Evolutionary conservation across 2,888 invertebrate genomes (phyloP).

Genomic region (Noctua janthina): DNA sequence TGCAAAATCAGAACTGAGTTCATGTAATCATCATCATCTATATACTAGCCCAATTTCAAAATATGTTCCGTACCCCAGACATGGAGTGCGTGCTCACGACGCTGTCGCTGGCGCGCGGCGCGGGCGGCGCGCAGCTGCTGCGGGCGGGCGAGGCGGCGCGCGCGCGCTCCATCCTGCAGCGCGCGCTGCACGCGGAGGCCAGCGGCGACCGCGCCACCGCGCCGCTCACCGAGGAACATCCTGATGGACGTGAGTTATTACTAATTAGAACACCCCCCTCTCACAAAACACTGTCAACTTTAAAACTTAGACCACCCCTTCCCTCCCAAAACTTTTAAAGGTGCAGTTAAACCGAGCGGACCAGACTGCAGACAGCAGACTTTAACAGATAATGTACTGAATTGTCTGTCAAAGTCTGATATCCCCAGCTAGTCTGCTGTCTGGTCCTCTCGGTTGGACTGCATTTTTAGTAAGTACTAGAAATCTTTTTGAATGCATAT

Average conservation of each 20-base stretch:
- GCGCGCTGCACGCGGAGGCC: slow-evolving; percentile 95
- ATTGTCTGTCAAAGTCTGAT: neutral
- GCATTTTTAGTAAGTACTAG: neutral
- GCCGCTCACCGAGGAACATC: slow-evolving; percentile 94
- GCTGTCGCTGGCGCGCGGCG: slow-evolving; percentile 93
- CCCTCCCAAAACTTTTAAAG: neutral
- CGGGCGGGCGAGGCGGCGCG: slow-evolving; percentile 94
- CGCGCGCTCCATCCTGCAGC: slow-evolving; percentile 95
- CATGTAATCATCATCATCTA: neutral
- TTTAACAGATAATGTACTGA: neutral
- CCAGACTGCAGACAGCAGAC: neutral
- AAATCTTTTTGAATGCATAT: neutral
- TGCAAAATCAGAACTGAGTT: neutral
- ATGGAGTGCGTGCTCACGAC: slow-evolving; percentile 97
- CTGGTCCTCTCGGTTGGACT: neutral
- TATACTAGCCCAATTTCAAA: neutral
- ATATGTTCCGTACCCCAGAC: slow-evolving; percentile 79
- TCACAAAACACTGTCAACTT: neutral
- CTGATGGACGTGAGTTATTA: slow-evolving; percentile 90
- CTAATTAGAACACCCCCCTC: neutral
- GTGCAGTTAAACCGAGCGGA: neutral
- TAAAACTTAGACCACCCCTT: neutral
- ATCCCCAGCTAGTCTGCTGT: neutral
- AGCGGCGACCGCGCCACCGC: slow-evolving; percentile 87
- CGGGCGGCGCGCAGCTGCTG: slow-evolving; percentile 91